Conservation (phyloP, 2,797 vertebrate genomes). For the Melanotaenia pygmaea region DNA sequence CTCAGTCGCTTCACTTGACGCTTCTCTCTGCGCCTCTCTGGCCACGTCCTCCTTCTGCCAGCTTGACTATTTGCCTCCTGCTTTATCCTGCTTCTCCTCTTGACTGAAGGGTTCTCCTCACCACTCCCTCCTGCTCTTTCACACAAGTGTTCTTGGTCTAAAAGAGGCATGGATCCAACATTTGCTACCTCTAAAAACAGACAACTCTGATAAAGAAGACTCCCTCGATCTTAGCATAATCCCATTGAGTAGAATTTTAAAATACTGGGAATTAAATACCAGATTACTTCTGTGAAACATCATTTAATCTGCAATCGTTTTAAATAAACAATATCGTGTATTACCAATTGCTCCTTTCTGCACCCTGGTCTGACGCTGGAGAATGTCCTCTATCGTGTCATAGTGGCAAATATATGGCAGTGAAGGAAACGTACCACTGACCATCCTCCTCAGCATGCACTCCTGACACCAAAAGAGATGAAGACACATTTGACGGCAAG, state of each 20-base stretch:
- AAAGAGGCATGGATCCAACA: conserved; percentile 13
- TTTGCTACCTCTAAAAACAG: conserved; percentile 53
- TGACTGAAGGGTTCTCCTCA: conserved; percentile 37
- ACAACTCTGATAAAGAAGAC: conserved; percentile 2
- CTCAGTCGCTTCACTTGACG: conserved; percentile 71
- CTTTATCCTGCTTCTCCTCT: conserved; percentile 50
- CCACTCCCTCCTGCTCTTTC: conserved; percentile 33
- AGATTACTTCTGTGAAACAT: neutral
- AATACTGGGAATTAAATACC: neutral
- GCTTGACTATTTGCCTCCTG: conserved; percentile 33
- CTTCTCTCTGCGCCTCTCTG: conserved; percentile 67
- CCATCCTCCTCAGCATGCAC: conserved; percentile 70
- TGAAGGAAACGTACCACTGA: conserved; percentile 65
- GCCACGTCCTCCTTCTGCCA: conserved; percentile 65
- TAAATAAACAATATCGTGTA: neutral
- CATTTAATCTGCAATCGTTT: neutral
- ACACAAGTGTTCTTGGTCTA: conserved; percentile 42
- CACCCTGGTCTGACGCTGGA: conserved; percentile 16
- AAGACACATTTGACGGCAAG: conserved; percentile 4
- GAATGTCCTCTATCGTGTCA: conserved; percentile 58
- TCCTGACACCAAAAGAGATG: conserved; percentile 61
- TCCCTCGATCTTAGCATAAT: neutral
- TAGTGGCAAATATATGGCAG: conserved; percentile 74
- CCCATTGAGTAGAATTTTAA: neutral
- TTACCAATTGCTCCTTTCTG: conserved; percentile 56